Evolutionary conservation across 2,113 vertebrate genomes (phyloP), one percentile per base, ranked within the genome.

Genomic region (Cheirogaleus medius): DNA sequence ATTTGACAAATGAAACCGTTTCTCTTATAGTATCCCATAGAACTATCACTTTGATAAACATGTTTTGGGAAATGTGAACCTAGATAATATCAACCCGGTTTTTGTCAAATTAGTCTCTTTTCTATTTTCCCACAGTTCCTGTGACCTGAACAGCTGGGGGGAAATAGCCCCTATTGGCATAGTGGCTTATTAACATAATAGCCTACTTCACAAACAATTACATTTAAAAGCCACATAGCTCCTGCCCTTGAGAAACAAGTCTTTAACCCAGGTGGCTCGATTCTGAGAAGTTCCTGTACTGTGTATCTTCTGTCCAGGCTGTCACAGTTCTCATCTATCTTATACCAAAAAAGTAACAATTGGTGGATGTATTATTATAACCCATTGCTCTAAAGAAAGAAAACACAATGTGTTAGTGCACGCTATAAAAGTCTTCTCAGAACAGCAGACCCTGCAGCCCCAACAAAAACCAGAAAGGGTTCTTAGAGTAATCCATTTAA

Each of bases 61-160:
- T 71, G 34, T 73, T 93, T 95, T 94, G 39, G 85, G 83, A 95
- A 97, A 97, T 91, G 64, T 47, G n/a, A 95, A 87, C 56, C 69
- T 76, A 93, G 87, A 97, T 90, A 69, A 32, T 84, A 96, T 96
- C 93, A 93, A 90, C 11, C 29, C 37, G 2, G 20, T 42, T 96
- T 96, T 93, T 97, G 73, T 97, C 74, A 94, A 82, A 85, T 87
- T 83, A 82, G 39, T 87, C 86, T 81, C 68, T 83, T 78, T 81
- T 92, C 49, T 92, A 42, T 96, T 97, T 97, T 97, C 96, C 93
- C 95, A 97, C 91, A 97, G 90, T 64, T 92, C 69, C 63, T 89
- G 44, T 49, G 74, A 95, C 87, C 78, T 37, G 78, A 14, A 68
- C 3, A 58, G 39, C 49, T 20, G 9, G 5, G 56, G 63, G 15